A percentile compares a stretch with the other conserved stretches of the same genome.
Conservation (phyloP, 2,113 vertebrate species). For the Triplophysa siluroides region DNA sequence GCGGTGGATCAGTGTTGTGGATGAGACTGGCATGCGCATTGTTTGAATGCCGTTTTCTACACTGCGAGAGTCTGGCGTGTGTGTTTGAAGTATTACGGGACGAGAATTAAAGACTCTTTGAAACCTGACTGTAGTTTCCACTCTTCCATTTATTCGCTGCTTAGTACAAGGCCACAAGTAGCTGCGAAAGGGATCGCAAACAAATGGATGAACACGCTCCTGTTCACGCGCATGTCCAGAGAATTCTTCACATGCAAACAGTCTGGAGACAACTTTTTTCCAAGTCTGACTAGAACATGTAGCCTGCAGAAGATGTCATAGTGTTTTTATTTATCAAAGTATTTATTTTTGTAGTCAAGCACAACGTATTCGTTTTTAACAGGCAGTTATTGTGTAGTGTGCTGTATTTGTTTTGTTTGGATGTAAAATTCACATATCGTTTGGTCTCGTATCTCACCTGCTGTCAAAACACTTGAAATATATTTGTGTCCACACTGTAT, state of each 20-base stretch:
- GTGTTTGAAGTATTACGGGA: background rate
- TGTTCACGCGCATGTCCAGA: slow-evolving; percentile 31
- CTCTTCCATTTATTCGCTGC: background rate
- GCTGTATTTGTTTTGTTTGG: slow-evolving; percentile 15
- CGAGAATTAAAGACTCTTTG: slow-evolving; percentile 14
- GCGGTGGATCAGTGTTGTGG: background rate
- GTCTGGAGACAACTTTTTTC: slow-evolving; percentile 31
- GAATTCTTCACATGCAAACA: slow-evolving; percentile 39
- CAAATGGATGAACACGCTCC: slow-evolving; percentile 49
- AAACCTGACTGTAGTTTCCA: background rate
- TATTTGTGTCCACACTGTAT: slow-evolving; percentile 49
- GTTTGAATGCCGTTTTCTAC: slow-evolving; percentile 27
- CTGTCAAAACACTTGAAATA: slow-evolving; percentile 56
- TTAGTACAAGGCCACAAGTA: slow-evolving; percentile 29
- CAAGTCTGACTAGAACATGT: slow-evolving; percentile 59
- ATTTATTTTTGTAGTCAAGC: slow-evolving; percentile 46
- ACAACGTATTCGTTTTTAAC: slow-evolving; percentile 31
- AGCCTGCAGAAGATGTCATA: slow-evolving; percentile 66
- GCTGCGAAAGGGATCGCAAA: slow-evolving; percentile 16
- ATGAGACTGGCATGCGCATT: slow-evolving; percentile 30
- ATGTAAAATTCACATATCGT: slow-evolving; percentile 43
- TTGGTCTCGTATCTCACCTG: slow-evolving; percentile 52
- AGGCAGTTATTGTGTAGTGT: background rate
- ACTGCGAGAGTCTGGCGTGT: background rate
- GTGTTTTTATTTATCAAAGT: slow-evolving; percentile 67